Percentiles rank a stretch among this genome's conserved stretches.
Evolutionary conservation across 2,888 invertebrate genomes (phyloP).

Genomic region (Monochamus alternatus): DNA sequence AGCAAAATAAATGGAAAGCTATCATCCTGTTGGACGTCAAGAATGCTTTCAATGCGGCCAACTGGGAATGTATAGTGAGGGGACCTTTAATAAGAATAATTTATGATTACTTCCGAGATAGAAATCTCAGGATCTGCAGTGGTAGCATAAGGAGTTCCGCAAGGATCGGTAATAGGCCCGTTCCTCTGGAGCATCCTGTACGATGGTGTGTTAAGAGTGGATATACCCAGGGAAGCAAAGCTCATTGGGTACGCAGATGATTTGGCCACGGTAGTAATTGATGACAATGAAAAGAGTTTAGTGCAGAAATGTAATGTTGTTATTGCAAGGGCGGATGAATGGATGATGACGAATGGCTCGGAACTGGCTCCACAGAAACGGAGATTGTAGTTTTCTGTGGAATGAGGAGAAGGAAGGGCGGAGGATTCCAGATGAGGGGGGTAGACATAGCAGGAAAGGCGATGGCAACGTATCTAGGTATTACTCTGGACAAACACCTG

Average conservation of each 20-base stretch:
- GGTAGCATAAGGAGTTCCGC: constrained; percentile 33
- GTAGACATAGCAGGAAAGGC: background rate
- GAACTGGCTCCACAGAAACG: constrained; percentile 32
- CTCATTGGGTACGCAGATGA: constrained; percentile 47
- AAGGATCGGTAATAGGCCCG: constrained; percentile 45
- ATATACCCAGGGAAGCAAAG: no score
- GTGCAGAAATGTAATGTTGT: background rate
- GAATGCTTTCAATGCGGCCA: constrained; percentile 48
- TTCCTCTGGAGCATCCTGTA: constrained; percentile 44
- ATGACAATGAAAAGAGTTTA: constrained; percentile 4
- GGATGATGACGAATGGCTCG: constrained; percentile 29
- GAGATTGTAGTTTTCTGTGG: background rate
- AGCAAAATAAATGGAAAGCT: background rate
- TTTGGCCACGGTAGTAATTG: constrained; percentile 30
- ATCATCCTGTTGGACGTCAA: constrained; percentile 36
- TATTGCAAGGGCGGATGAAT: constrained; percentile 5
- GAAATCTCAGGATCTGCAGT: constrained; percentile 10
- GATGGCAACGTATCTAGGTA: constrained; percentile 43
- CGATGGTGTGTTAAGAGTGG: constrained; percentile 41
- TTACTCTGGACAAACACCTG: constrained; percentile 25
- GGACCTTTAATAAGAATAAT: constrained; percentile 20
- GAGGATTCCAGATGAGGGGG: no score
- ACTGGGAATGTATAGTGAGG: constrained; percentile 33
- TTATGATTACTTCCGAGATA: constrained; percentile 28
- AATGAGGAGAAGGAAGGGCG: background rate